These are phyloP conservation scores for Leptopilina clavipes DNA, from an alignment of 1,140 invertebrate genomes.

Conservation along the genomic window DNA sequence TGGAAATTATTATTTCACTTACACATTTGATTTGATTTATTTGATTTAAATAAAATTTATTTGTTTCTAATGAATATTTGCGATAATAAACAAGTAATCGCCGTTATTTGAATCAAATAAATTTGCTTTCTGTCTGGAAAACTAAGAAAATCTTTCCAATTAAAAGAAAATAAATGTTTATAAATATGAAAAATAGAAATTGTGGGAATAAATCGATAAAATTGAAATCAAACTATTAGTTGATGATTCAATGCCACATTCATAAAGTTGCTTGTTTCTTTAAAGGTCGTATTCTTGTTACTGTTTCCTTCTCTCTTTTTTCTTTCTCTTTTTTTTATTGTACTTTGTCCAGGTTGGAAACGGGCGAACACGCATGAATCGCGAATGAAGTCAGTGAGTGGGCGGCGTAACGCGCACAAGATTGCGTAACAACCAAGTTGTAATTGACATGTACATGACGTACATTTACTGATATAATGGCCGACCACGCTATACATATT, in stretches of 20 bases:
- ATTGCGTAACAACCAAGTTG: slow-evolving; percentile 58
- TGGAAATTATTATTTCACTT: too few relatives aligned
- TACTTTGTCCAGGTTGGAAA: slow-evolving; percentile 35
- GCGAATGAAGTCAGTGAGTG: slow-evolving; percentile 58
- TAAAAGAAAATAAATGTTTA: too few relatives aligned
- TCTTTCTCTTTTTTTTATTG: not conserved
- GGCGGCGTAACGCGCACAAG: slow-evolving; percentile 50
- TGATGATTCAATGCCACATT: not conserved
- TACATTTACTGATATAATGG: slow-evolving; percentile 63
- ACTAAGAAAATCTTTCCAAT: too few relatives aligned
- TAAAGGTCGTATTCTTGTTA: not conserved
- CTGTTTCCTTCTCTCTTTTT: not conserved
- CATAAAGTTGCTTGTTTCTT: not conserved
- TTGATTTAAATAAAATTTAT: too few relatives aligned
- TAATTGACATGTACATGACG: slow-evolving; percentile 64
- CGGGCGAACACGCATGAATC: slow-evolving; percentile 41
- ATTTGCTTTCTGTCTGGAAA: too few relatives aligned
- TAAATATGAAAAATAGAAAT: too few relatives aligned
- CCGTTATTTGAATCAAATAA: too few relatives aligned
- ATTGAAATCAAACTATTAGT: too few relatives aligned
- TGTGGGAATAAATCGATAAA: too few relatives aligned
- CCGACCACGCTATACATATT: slow-evolving; percentile 56
- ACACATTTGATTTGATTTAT: too few relatives aligned
- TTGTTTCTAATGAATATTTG: too few relatives aligned
- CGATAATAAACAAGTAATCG: too few relatives aligned